Evolutionary conservation across 2,797 vertebrate species (phyloP), one percentile per base, ranked within the genome.

Genomic region (Botia kubotai): DNA sequence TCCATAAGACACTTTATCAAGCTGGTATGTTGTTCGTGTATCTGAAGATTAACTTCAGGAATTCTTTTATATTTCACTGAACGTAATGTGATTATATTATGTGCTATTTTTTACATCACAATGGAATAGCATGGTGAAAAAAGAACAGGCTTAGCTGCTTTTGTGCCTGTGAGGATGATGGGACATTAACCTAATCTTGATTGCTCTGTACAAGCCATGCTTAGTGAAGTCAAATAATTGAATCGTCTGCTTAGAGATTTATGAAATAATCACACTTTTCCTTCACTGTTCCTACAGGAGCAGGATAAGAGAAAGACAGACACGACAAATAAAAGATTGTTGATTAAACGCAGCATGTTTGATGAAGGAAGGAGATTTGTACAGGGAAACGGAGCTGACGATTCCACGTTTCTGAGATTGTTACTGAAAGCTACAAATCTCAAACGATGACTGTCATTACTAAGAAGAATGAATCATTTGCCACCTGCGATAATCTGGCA

Each of bases 161-260:
- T 73, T 58, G 52, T 67, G 33, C 50, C 79, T 33, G 48, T 66
- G 71, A 69, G 70, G 48, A 72, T 75, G 75, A 83, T 10, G 52
- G 76, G 65, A 83, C 76, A 43, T 79, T 74, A 83, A 79, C 76
- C 67, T 83, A 67, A 83, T 63, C 82, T 62, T 79, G 82, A 83
- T 83, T 73, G 72, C 76, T 75, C 76, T 17, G 82, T 62, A 75
- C 63, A 70, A 74, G 46, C 63, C 76, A 69, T 63, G 76, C 82
- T 75, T 78, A 79, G 82, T 75, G 65, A 26, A 74, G 63, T 83
- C 67, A 69, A 83, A 79, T 75, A 79, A 83, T 79, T 75, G 76
- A 83, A 83, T 83, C 55, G 72, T 70, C 76, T 75, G 76, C 67
- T 73, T 55, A n/a, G 76, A 78, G 77, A 79, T 79, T 78, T 68